phyloP scores from a whole-genome alignment of 2,113 vertebrate genomes.

The Vireo altiloquus region DNA sequence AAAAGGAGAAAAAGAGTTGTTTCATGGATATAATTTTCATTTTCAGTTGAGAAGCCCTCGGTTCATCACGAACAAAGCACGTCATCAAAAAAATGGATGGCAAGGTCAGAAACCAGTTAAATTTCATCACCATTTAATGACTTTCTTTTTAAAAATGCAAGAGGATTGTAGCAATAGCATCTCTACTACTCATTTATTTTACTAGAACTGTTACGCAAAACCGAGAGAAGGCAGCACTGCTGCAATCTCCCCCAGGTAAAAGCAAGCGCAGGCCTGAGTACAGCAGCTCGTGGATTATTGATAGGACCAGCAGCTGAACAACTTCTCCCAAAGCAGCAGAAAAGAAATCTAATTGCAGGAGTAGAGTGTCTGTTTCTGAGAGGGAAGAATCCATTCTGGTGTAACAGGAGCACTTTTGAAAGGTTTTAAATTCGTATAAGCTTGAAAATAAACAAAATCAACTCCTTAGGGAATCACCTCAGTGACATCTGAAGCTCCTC shows the following conservation, averaged over 20 bases:
- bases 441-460: neutral
- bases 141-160: neutral
- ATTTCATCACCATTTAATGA: neutral
- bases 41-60: neutral
- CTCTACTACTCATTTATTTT: neutral
- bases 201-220: neutral
- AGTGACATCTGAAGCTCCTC: neutral
- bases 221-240: neutral
- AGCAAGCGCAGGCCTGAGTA: neutral
- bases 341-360: neutral
- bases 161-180: neutral
- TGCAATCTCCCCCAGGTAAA: neutral
- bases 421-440: neutral
- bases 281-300: constrained; percentile 33
- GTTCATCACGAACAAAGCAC: neutral
- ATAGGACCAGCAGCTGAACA: constrained; percentile 19
- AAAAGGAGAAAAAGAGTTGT: neutral
- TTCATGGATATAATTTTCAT: neutral
- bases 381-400: neutral
- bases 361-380: neutral
- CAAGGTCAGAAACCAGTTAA: neutral
- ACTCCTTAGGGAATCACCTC: neutral
- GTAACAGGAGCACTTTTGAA: neutral
- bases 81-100: neutral
- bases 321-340: neutral